These are phyloP conservation scores for Holcopasites calliopsidis DNA, from an alignment of 1,140 invertebrate species.

Conservation along the genomic window DNA sequence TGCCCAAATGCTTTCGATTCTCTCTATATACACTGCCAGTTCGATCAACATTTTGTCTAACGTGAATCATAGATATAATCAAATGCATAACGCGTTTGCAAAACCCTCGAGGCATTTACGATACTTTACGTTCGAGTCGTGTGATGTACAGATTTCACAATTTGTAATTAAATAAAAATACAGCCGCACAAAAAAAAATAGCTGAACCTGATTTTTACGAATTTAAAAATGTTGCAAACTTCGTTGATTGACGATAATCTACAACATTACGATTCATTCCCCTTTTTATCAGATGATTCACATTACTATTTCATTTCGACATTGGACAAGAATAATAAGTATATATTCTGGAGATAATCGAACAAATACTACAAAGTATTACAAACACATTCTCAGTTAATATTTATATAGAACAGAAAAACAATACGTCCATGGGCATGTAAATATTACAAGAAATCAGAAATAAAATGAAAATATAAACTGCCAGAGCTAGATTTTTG, in stretches of 20 bases:
- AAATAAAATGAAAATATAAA: not conserved
- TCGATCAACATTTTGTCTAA: slow-evolving; percentile 21
- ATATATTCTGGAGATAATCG: slow-evolving; percentile 15
- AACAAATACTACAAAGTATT: slow-evolving; percentile 49
- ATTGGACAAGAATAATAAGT: not conserved
- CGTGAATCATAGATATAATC: slow-evolving; percentile 24
- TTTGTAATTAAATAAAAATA: slow-evolving; percentile 1
- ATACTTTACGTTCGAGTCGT: slow-evolving; percentile 12
- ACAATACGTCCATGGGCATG: not conserved
- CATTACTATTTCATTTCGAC: not conserved
- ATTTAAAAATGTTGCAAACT: slow-evolving; percentile 2
- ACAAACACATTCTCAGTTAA: slow-evolving; percentile 51
- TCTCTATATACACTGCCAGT: slow-evolving; percentile 39
- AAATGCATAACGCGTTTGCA: slow-evolving; percentile 10
- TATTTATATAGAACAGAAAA: slow-evolving; percentile 20
- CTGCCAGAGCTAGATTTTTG: not conserved
- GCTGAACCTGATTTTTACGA: not conserved
- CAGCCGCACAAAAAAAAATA: not conserved
- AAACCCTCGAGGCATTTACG: slow-evolving; percentile 12
- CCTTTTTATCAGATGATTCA: not conserved
- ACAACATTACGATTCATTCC: not conserved
- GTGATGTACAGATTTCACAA: not conserved
- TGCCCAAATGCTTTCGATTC: slow-evolving; percentile 47
- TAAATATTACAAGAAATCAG: not conserved
- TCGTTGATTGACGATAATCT: not conserved